Evolutionary conservation across 1,140 invertebrate species (phyloP).

Genomic region (Tribolium castaneum): DNA sequence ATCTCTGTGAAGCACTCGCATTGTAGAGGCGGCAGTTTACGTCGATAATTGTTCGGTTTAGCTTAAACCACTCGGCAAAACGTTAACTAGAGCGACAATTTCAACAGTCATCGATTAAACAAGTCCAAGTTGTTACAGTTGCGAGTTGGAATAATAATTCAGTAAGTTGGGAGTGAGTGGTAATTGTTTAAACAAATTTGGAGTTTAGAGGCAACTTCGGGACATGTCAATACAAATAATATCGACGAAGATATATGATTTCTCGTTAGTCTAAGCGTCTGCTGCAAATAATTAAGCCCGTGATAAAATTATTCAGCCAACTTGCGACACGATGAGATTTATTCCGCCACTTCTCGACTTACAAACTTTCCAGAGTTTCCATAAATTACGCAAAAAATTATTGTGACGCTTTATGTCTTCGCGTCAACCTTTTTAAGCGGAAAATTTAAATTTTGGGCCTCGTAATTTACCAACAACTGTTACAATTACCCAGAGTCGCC

Average conservation of each 20-base stretch:
- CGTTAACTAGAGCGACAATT: constrained; percentile 11
- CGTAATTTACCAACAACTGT: constrained; percentile 16
- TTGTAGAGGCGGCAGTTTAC: neutral
- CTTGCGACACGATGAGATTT: neutral
- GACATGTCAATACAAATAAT: neutral
- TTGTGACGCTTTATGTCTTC: neutral
- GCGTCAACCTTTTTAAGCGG: too few species aligned
- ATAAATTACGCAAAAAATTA: neutral
- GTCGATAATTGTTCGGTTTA: constrained; percentile 13
- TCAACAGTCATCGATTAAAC: constrained; percentile 19
- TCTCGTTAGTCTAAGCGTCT: neutral
- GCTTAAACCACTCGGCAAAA: constrained; percentile 5
- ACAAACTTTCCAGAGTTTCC: neutral
- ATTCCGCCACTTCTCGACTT: neutral
- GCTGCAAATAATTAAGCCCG: neutral
- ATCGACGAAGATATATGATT: neutral
- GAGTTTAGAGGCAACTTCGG: neutral
- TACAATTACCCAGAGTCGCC: constrained; percentile 6
- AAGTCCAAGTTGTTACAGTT: neutral
- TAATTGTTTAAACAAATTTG: constrained; percentile 7
- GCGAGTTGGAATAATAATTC: neutral
- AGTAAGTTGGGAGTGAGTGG: neutral
- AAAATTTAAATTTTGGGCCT: neutral
- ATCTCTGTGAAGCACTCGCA: neutral
- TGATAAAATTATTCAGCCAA: neutral